Evolutionary conservation across 2,797 vertebrate species (phyloP).

Genomic region (Pygocentrus nattereri): DNA sequence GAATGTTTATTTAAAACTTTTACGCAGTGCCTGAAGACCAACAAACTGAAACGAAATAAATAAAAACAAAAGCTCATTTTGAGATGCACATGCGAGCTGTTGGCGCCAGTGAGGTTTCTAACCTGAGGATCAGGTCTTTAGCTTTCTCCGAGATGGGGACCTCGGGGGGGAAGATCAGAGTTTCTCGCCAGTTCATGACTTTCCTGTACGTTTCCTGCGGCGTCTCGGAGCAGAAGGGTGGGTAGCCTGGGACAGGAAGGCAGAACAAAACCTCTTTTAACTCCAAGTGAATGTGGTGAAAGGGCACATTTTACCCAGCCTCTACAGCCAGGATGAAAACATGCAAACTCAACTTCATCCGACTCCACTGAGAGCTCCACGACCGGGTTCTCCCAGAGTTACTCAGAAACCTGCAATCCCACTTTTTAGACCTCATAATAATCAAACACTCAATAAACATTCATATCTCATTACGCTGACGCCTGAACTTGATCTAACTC

Average conservation of each 20-base stretch:
- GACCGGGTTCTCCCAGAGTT: neutral
- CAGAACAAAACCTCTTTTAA: slow-evolving; percentile 41
- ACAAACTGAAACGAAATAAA: too few species aligned
- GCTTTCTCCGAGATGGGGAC: slow-evolving; percentile 97
- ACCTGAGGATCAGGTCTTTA: slow-evolving; percentile 96
- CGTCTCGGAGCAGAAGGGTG: slow-evolving; percentile 98
- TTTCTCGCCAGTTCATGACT: slow-evolving; percentile 99
- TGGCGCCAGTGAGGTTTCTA: neutral
- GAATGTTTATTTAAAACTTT: too few species aligned
- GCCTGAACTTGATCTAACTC: too few species aligned
- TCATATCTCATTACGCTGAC: too few species aligned
- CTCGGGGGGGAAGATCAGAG: slow-evolving; percentile 94
- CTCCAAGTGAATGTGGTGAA: slow-evolving; percentile 19
- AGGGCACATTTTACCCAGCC: neutral
- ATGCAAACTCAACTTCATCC: neutral
- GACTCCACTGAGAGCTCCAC: neutral
- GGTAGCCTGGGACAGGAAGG: slow-evolving; percentile 84
- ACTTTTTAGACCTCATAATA: too few species aligned
- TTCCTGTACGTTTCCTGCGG: slow-evolving; percentile 98
- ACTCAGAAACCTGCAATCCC: too few species aligned
- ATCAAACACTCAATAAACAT: too few species aligned
- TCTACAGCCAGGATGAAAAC: neutral
- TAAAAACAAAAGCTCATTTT: too few species aligned
- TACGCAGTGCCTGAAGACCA: too few species aligned
- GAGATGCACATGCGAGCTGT: too few species aligned